phyloP scores from a whole-genome alignment of 2,113 vertebrate species.

The Percopsis transmontana region DNA sequence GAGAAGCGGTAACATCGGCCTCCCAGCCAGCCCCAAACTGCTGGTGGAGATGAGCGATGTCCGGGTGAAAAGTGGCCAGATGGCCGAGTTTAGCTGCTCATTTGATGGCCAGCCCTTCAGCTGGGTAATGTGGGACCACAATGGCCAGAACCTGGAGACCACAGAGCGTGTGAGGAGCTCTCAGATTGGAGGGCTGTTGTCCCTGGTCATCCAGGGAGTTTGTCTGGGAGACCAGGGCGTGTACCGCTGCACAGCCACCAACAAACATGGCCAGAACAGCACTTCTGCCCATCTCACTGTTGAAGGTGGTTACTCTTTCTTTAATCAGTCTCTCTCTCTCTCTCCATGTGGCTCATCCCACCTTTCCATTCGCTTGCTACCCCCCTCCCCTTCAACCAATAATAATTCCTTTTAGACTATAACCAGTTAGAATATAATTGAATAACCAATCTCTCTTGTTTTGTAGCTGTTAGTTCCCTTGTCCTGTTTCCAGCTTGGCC shows the following conservation, averaged over 20 bases:
- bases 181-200: conserved; percentile 74
- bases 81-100: conserved; percentile 82
- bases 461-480: conserved; percentile 20
- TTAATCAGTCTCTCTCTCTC: conserved; percentile 62
- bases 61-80: conserved; percentile 75
- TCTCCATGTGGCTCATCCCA: conserved; percentile 78
- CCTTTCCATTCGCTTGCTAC: conserved; percentile 58
- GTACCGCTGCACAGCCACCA: conserved; percentile 83
- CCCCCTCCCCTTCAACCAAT: conserved; percentile 29
- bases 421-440: conserved; percentile 58
- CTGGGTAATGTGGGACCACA: conserved; percentile 79
- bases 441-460: conserved; percentile 52
- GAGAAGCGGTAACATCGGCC: conserved; percentile 16
- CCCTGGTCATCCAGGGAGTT: conserved; percentile 78
- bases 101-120: conserved; percentile 80
- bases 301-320: conserved; percentile 86
- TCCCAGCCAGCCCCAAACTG: conserved; percentile 68
- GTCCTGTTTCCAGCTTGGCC: conserved; percentile 39
- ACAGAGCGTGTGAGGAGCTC: conserved; percentile 79
- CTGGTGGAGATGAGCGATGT: conserved; percentile 81
- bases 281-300: conserved; percentile 84
- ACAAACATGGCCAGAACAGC: conserved; percentile 78
- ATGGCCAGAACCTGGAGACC: conserved; percentile 73
- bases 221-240: conserved; percentile 81
- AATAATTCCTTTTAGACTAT: conserved; percentile 54